phyloP scores from a whole-genome alignment of 2,113 vertebrate genomes.

The Solea senegalensis region DNA sequence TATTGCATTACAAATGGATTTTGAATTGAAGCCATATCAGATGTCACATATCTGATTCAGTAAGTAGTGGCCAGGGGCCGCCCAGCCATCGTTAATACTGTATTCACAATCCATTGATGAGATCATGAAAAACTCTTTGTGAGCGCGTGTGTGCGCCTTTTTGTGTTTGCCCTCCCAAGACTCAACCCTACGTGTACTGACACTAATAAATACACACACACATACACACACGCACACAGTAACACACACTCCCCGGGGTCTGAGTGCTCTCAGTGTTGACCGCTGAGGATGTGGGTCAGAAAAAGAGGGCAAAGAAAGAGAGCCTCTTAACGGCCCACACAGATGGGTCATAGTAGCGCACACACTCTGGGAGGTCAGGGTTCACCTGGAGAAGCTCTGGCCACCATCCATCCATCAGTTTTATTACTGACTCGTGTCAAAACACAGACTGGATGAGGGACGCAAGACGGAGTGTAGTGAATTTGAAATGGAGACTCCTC shows the following conservation, averaged over 20 bases:
- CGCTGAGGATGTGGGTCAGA: slow-evolving; percentile 77
- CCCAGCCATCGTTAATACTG: slow-evolving; percentile 74
- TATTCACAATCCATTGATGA: slow-evolving; percentile 81
- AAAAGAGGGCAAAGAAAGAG: slow-evolving; percentile 69
- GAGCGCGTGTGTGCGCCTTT: slow-evolving; percentile 30
- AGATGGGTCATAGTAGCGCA: slow-evolving; percentile 78
- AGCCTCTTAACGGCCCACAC: slow-evolving; percentile 78
- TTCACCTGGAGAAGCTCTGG: slow-evolving; percentile 81
- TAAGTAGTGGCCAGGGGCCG: slow-evolving; percentile 77
- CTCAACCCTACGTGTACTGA: slow-evolving; percentile 53
- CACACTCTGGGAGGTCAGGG: slow-evolving; percentile 77
- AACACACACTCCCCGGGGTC: slow-evolving; percentile 59
- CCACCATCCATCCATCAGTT: slow-evolving; percentile 82
- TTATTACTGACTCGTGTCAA: slow-evolving; percentile 75
- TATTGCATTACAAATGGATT: slow-evolving; percentile 81
- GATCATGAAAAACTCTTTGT: slow-evolving; percentile 69
- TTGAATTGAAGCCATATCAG: slow-evolving; percentile 70
- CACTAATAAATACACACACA: slow-evolving; percentile 54
- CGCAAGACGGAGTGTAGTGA: slow-evolving; percentile 7
- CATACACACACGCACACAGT: slow-evolving; percentile 34
- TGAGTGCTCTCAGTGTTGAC: slow-evolving; percentile 78
- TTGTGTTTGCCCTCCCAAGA: slow-evolving; percentile 57
- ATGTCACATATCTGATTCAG: slow-evolving; percentile 78
- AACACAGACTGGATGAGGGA: slow-evolving; percentile 42
- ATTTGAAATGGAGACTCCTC: not conserved